Evolutionary conservation across 2,113 vertebrate genomes (phyloP).

Genomic region (Pleuronectes platessa): DNA sequence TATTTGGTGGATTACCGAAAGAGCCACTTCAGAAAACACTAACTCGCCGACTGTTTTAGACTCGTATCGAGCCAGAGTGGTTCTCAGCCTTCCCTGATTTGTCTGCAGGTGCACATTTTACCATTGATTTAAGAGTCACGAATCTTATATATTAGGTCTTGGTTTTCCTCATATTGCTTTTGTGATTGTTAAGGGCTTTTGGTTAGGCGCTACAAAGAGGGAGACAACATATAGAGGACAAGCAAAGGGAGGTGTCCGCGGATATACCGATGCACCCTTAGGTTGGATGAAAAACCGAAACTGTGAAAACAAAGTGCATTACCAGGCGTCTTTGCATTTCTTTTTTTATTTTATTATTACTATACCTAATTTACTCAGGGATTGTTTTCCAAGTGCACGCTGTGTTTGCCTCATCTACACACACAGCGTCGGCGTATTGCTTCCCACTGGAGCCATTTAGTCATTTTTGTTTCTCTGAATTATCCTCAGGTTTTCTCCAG

Average conservation of each 20-base stretch:
- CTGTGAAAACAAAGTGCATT: neutral
- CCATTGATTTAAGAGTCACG: slow-evolving; percentile 38
- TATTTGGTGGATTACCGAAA: slow-evolving; percentile 57
- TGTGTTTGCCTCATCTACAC: slow-evolving; percentile 1
- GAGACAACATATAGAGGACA: slow-evolving; percentile 11
- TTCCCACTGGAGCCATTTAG: neutral
- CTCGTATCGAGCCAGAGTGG: slow-evolving; percentile 40
- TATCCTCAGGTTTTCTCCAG: slow-evolving; percentile 13
- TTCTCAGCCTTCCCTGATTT: slow-evolving; percentile 47
- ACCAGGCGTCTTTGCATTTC: neutral
- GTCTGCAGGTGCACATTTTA: slow-evolving; percentile 42
- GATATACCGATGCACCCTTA: neutral
- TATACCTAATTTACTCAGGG: neutral
- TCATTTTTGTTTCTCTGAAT: neutral
- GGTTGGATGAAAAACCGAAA: neutral
- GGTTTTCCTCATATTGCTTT: slow-evolving; percentile 42
- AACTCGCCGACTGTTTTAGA: slow-evolving; percentile 41
- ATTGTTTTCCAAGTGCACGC: neutral
- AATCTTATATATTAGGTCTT: slow-evolving; percentile 48
- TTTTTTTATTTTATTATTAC: neutral
- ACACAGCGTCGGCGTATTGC: neutral
- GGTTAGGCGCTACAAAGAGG: slow-evolving; percentile 23
- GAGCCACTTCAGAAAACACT: slow-evolving; percentile 45
- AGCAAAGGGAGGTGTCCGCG: slow-evolving; percentile 5
- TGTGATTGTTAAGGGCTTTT: slow-evolving; percentile 51